Evolutionary conservation across 2,797 vertebrate species (phyloP), one percentile per base, ranked within the genome.

Genomic region (Tadarida brasiliensis): DNA sequence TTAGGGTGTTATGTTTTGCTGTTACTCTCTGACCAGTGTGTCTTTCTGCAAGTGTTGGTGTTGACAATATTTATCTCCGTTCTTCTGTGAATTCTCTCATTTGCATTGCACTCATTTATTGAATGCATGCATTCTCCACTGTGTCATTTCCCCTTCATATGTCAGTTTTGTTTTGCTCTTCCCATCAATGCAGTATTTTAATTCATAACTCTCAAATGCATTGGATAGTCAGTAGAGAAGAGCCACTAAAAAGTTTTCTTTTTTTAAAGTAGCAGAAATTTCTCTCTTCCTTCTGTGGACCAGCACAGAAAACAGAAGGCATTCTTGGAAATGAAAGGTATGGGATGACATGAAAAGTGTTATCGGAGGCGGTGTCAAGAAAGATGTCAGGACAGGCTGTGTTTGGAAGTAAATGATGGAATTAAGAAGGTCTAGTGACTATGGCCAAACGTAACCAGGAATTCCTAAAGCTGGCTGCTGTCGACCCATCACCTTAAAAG

Each of bases 61-160:
- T 97, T 96, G 0, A 30, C 97, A 96, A 94, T 96, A 94, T 98
- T 97, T 97, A 94, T 98, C 91, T 95, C 92, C 93, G 65, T 94
- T 91, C 85, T 98, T 93, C 92, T 88, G 81, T 97, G 97, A 88
- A 94, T 95, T 84, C 70, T 95, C 87, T 96, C 71, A 87, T 97
- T 97, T 94, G 88, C 87, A 90, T 96, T 94, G 76, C 76, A 88
- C 94, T 87, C 22, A 0, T 96, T 96, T 59, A 63, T 87, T 94
- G 94, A 97, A 98, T 97, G 91, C 94, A 92, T 97, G 86, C 81
- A 78, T 94, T 88, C 65, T 97, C 94, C 93, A 95, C 94, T 71
- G 77, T 96, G 92, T 93, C 96, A 95, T 91, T 97, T 97, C 78
- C 91, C 68, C 87, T 97, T 97, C 94, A 96, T 90, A 76, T 92